phyloP scores from a whole-genome alignment of 2,888 invertebrate genomes.

The Amblyjoppa proteus region DNA sequence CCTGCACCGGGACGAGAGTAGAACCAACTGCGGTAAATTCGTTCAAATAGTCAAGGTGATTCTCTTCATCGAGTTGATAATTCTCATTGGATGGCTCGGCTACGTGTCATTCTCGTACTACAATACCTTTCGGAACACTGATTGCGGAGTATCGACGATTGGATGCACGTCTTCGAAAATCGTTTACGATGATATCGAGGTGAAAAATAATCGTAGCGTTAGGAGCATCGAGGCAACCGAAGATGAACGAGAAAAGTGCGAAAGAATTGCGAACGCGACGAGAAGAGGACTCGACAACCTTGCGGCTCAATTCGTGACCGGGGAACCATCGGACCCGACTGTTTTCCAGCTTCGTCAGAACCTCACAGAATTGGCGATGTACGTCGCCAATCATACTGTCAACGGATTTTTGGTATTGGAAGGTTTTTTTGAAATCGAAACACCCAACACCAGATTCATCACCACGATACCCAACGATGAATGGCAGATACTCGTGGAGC shows the following conservation, averaged over 20 bases:
- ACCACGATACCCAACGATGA: conserved; percentile 5
- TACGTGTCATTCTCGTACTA: conserved; percentile 49
- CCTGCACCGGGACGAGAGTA: background rate
- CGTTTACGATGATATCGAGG: background rate
- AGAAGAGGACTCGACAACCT: background rate
- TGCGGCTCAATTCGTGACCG: background rate
- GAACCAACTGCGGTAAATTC: conserved; percentile 22
- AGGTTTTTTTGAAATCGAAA: background rate
- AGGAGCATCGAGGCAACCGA: conserved; percentile 1
- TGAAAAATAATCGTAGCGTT: background rate
- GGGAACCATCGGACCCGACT: background rate
- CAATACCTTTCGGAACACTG: background rate
- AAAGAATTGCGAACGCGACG: background rate
- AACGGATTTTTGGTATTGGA: too few species aligned
- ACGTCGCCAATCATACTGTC: too few species aligned
- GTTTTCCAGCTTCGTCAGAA: conserved; percentile 12
- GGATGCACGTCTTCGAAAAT: background rate
- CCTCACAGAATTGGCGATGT: background rate
- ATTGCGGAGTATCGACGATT: background rate
- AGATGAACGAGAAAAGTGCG: background rate
- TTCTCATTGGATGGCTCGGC: conserved; percentile 70
- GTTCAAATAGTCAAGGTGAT: conserved; percentile 69
- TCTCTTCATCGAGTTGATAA: conserved; percentile 68
- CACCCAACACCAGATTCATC: background rate
- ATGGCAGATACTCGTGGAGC: conserved; percentile 10